Base-by-base conservation (phyloP, 37 sponge, comb jelly and placozoan genomes). In the Ephydatia muelleri region DNA sequence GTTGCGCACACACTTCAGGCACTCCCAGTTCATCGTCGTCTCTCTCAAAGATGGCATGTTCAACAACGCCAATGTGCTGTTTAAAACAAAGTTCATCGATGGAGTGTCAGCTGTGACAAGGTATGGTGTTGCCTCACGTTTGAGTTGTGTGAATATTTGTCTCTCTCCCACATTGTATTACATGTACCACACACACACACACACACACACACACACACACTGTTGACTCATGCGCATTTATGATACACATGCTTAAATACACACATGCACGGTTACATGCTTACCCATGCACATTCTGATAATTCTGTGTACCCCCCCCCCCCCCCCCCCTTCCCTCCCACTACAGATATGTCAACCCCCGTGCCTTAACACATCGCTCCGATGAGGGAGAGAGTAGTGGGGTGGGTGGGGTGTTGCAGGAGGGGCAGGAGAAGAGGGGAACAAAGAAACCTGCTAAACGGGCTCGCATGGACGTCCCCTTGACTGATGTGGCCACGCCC, bases 31-130 rank as follows among this genome's bases (percentile, higher is more conserved):
- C 79, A 91, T 98, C 27, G 97, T 98, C 2, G 99, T 98, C 78
- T 98, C 99, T 0, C 94, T 98, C 77, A 98, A 98, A 81, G 96
- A 97, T 67, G 99, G 99, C 16, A 98, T 98, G 99, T 98, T 98
- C 86, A 94, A 94, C 72, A 98, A 98, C 65, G 99, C 99, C 70
- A 98, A 98, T 75, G 95, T 98, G 2, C 86, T 98, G 65, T 98
- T 93, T 91, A 94, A 92, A 80, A 98, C 99, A 1, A 98, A 96
- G 89, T 98, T 98, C 87, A 94, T 98, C 25, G 99, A 98, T 80
- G 99, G 99, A 37, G 94, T 96, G 16, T 98, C 99, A 19, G 94
- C 97, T 22, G 99, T 98, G 2, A 91, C 95, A 78, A 90, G 90
- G 90, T 90, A 5, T 25, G 39, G 6, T 0, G 31, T 38, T 3